Evolutionary conservation across 30 jellyfish, hydroid and myxozoan species (phyloP).

Genomic region (Hydra vulgaris): DNA sequence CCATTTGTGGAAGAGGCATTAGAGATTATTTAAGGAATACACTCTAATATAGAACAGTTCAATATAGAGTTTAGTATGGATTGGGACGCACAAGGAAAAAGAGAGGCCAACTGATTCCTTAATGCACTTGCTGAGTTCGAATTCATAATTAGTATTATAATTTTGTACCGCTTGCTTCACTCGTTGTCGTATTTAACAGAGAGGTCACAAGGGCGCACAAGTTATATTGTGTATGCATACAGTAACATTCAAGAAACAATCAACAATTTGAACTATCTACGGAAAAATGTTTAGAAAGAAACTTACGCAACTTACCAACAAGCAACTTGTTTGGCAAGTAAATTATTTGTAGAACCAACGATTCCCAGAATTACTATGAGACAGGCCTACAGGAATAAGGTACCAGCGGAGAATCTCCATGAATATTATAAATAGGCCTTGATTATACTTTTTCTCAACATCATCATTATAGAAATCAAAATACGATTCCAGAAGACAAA

Average conservation of each 20-base stretch:
- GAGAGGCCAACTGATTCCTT: constrained; percentile 2
- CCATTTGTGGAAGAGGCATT: constrained; percentile 1
- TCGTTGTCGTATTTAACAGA: too few species aligned
- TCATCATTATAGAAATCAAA: too few species aligned
- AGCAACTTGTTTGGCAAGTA: constrained; percentile 2
- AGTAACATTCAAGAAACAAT: too few species aligned
- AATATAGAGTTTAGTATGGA: not conserved
- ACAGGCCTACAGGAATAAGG: too few species aligned
- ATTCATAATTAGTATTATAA: not conserved
- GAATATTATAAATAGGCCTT: too few species aligned
- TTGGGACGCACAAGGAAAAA: constrained; percentile 1
- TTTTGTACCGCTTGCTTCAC: too few species aligned
- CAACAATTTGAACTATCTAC: too few species aligned
- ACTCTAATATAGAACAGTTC: constrained; percentile 2
- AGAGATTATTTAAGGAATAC: constrained; percentile 1
- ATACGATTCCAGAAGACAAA: too few species aligned
- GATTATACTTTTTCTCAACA: too few species aligned
- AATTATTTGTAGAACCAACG: constrained; percentile 4
- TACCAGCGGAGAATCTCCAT: too few species aligned
- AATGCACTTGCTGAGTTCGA: constrained; percentile 5
- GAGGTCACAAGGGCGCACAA: too few species aligned
- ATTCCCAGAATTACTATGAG: not conserved
- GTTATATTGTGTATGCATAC: too few species aligned
- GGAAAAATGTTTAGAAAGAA: constrained; percentile 9
- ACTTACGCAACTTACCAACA: not conserved